These are phyloP conservation scores for Drosophila macrospina DNA, from an alignment of 2,888 invertebrate genomes.

Conservation along the genomic window DNA sequence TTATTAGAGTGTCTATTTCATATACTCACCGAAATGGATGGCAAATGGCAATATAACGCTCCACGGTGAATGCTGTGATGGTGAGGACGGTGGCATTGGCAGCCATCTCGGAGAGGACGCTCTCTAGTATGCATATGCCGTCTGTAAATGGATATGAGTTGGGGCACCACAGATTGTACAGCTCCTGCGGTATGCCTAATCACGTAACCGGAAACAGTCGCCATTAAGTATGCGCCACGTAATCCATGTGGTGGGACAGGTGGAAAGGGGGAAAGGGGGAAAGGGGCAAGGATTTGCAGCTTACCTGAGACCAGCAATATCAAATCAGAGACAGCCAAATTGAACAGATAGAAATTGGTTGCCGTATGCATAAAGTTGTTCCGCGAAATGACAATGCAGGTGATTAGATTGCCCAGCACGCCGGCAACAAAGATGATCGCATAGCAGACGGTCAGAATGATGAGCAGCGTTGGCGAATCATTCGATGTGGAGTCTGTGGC, in stretches of 20 bases:
- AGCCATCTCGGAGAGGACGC: conserved; percentile 93
- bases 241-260: too few species aligned
- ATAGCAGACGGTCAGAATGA: conserved; percentile 90
- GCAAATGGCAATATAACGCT: conserved; percentile 94
- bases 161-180: conserved; percentile 91
- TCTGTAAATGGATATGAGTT: conserved; percentile 91
- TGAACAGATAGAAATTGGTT: conserved; percentile 93
- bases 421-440: conserved; percentile 88
- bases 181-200: conserved; percentile 91
- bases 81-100: conserved; percentile 94
- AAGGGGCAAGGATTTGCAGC: conserved; percentile 5
- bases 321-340: conserved; percentile 93
- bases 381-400: conserved; percentile 93
- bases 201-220: conserved; percentile 20
- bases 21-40: conserved; percentile 89
- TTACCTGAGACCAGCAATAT: conserved; percentile 91
- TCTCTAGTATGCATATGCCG: conserved; percentile 90
- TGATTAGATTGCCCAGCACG: conserved; percentile 92
- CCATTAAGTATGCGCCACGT: conserved; percentile 47
- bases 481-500: conserved; percentile 6
- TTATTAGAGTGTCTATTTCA: not conserved
- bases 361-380: conserved; percentile 94
- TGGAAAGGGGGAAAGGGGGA: too few species aligned
- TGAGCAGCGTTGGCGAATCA: conserved; percentile 71
- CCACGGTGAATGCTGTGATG: conserved; percentile 95